phyloP scores from a whole-genome alignment of 35 echinoderm and acorn worm genomes.

The Eucidaris tribuloides region DNA sequence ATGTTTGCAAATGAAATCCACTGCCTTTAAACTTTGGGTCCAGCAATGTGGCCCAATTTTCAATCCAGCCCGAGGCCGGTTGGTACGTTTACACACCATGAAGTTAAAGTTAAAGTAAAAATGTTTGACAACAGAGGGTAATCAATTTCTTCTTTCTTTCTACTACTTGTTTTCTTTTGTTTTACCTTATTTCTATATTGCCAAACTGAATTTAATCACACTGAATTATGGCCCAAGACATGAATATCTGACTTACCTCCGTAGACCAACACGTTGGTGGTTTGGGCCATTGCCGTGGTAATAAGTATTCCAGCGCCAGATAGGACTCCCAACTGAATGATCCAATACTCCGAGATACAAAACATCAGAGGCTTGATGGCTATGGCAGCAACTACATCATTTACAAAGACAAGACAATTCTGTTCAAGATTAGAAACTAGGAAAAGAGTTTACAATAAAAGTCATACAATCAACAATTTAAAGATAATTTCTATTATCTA shows the following conservation, averaged over 20 bases:
- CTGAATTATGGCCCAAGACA: background rate
- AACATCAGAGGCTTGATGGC: background rate
- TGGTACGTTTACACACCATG: background rate
- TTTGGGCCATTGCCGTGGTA: constrained; percentile 15
- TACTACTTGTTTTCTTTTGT: background rate
- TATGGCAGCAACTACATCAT: background rate
- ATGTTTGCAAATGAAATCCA: too few species aligned
- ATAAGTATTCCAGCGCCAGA: constrained; percentile 19
- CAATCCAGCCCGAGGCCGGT: background rate
- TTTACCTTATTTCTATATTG: background rate
- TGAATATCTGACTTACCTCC: background rate
- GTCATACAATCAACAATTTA: too few species aligned
- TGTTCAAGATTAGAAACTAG: too few species aligned
- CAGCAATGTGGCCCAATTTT: background rate
- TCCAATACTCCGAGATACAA: constrained; percentile 22
- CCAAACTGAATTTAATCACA: background rate
- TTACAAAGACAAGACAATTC: background rate
- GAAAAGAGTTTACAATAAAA: too few species aligned
- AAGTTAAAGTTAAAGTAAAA: background rate
- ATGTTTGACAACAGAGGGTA: background rate
- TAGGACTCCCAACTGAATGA: constrained; percentile 25
- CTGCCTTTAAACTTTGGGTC: too few species aligned
- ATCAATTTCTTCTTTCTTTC: background rate
- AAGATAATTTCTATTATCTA: too few species aligned
- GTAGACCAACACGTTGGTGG: background rate